Percentiles rank a stretch among this genome's conserved stretches.
These are phyloP conservation scores for Vulpes ferrilata DNA, from an alignment of 2,113 vertebrate species.

Conservation along the genomic window DNA sequence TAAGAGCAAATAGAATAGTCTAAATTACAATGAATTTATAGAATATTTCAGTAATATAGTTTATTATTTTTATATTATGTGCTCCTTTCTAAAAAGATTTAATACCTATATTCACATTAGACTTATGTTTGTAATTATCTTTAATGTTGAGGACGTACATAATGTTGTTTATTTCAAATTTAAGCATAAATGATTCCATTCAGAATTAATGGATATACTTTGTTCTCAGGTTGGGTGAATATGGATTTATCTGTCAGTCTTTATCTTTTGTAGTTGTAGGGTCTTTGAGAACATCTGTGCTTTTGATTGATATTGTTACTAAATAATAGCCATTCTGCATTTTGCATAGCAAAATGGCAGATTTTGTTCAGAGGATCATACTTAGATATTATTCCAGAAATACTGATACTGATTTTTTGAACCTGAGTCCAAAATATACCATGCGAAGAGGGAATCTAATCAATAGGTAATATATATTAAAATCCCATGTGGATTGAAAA, in stretches of 20 bases:
- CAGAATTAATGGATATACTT: neutral
- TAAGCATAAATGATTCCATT: slow-evolving; percentile 13
- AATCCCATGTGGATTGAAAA: slow-evolving; percentile 35
- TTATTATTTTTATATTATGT: slow-evolving; percentile 49
- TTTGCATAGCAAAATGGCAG: neutral
- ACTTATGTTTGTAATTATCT: slow-evolving; percentile 23
- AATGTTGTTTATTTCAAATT: slow-evolving; percentile 13
- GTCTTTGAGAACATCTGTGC: neutral
- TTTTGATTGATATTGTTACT: slow-evolving; percentile 15
- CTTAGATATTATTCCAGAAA: slow-evolving; percentile 5
- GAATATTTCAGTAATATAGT: neutral
- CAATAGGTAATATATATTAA: slow-evolving; percentile 51
- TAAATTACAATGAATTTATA: slow-evolving; percentile 46
- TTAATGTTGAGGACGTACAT: neutral
- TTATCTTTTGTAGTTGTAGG: neutral
- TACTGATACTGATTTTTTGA: neutral
- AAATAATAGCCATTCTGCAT: neutral
- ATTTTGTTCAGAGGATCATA: slow-evolving; percentile 36
- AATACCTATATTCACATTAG: neutral
- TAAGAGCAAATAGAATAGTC: slow-evolving; percentile 23
- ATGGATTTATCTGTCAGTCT: neutral
- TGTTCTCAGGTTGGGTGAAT: slow-evolving; percentile 30
- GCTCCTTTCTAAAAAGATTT: neutral
- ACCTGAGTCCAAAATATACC: neutral
- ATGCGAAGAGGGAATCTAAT: neutral